Percentiles rank a stretch among this genome's conserved stretches.
Conservation (phyloP, 2,888 invertebrate species). For the Aleiodes leptofemur region DNA sequence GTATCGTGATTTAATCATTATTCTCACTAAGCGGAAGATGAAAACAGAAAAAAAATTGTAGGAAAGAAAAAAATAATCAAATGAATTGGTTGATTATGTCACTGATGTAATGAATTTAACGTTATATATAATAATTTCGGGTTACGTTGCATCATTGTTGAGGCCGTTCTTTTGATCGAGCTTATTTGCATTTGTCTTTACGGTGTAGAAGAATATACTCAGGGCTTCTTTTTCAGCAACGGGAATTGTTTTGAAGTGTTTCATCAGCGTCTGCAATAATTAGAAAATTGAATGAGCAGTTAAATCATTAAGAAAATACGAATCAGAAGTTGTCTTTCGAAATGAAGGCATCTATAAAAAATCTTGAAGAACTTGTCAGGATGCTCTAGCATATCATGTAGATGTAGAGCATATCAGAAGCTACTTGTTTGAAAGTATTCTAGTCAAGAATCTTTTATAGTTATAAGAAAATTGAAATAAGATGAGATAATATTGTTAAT, state of each 20-base stretch:
- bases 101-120: constrained; percentile 47
- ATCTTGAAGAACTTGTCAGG: no score
- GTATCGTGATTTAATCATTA: constrained; percentile 9
- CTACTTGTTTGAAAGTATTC: no score
- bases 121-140: constrained; percentile 42
- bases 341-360: background rate
- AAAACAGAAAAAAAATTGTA: background rate
- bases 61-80: constrained; percentile 59
- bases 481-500: constrained; percentile 69
- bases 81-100: constrained; percentile 42
- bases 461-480: background rate
- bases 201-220: constrained; percentile 96
- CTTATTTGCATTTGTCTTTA: constrained; percentile 94
- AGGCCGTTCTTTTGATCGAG: constrained; percentile 89
- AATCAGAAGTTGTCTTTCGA: background rate
- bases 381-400: no score
- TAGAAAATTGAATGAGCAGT: constrained; percentile 52
- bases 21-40: background rate
- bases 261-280: constrained; percentile 89
- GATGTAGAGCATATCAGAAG: no score
- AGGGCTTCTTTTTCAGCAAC: constrained; percentile 96
- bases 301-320: background rate
- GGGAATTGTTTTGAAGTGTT: constrained; percentile 96
- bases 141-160: constrained; percentile 80
- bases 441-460: background rate